Base-by-base conservation (phyloP, 2,113 vertebrate species). In the Cathartes aura region DNA sequence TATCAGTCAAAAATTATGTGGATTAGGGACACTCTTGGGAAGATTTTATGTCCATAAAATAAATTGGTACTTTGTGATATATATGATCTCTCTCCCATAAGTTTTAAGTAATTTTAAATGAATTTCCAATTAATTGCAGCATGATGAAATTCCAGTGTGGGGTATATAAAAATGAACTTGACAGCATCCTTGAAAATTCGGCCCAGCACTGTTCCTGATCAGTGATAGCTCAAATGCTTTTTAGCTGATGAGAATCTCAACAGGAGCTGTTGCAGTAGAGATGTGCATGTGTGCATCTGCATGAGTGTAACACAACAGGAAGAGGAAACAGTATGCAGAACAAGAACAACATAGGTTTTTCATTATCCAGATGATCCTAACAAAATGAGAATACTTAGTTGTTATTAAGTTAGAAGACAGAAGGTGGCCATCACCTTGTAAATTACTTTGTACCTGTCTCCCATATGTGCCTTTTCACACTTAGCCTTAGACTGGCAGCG, bases 1-100 rank as follows among this genome's bases (percentile, higher is more conserved):
- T 23, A 76, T 91, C 62, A 45, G 29, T 86, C 62, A 90, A 82
- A 95, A 91, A 68, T 72, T 75, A 48, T 6, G 15, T 80, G 62
- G 40, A 11, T 82, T 90, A 42, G 56, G 24, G 74, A 38, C 19
- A 53, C 32, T 80, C 53, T 62, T 76, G 79, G 53, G 74, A 93
- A 30, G 45, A 64, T 80, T 88, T 93, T 67, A 80, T 64, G 67
- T 66, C 48, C 24, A 30, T 97, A 50, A 80, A 93, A 70, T 80
- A 64, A 90, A 72, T 29, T 23, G 30, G 11, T 88, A 34, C n/a
- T 91, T 75, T 82, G 10, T 95, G 62, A 64, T 78, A 29, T 67
- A 56, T 48, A 29, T 29, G 7, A 38, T 64, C 9, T 73, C 85
- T 85, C 23, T 88, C 36, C 42, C 21, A 4, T 50, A 90, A 80